phyloP scores from a whole-genome alignment of 2,888 invertebrate genomes.

The Dryomyza anilis region DNA sequence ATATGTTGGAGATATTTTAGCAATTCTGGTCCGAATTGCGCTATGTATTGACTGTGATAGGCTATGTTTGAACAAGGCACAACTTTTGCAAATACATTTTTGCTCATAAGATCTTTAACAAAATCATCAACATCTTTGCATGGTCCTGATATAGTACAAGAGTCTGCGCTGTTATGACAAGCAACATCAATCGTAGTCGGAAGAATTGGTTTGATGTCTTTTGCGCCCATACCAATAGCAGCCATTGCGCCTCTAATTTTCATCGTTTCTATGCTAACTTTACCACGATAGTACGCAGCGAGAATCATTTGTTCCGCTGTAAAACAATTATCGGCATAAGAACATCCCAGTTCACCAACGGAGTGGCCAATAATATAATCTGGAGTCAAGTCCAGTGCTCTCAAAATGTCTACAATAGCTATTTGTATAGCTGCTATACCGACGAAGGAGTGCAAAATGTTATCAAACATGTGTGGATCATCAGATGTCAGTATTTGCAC shows the following conservation, averaged over 20 bases:
- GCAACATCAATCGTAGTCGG: constrained; percentile 80
- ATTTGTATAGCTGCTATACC: constrained; percentile 73
- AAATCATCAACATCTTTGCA: constrained; percentile 70
- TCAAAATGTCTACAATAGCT: constrained; percentile 68
- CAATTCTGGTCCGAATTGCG: constrained; percentile 69
- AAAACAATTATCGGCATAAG: constrained; percentile 90
- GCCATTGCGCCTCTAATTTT: constrained; percentile 83
- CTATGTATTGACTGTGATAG: constrained; percentile 84
- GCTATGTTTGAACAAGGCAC: constrained; percentile 86
- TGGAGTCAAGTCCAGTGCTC: constrained; percentile 66
- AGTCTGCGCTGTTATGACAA: constrained; percentile 84
- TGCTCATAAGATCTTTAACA: constrained; percentile 68
- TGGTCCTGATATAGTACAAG: constrained; percentile 88
- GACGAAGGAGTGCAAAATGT: constrained; percentile 72
- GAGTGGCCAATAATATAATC: constrained; percentile 85
- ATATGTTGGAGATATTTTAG: constrained; percentile 68
- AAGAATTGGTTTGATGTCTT: constrained; percentile 65
- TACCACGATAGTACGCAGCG: constrained; percentile 82
- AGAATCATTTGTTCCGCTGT: constrained; percentile 84
- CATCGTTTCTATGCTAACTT: constrained; percentile 73
- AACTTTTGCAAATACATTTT: constrained; percentile 78
- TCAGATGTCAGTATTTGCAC: constrained; percentile 67
- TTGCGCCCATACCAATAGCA: constrained; percentile 74
- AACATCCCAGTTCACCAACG: constrained; percentile 91
- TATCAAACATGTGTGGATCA: constrained; percentile 67